A percentile compares a stretch with the other conserved stretches of the same genome.
Conservation (phyloP, 2,113 vertebrate genomes). For the Apteryx owenii region DNA sequence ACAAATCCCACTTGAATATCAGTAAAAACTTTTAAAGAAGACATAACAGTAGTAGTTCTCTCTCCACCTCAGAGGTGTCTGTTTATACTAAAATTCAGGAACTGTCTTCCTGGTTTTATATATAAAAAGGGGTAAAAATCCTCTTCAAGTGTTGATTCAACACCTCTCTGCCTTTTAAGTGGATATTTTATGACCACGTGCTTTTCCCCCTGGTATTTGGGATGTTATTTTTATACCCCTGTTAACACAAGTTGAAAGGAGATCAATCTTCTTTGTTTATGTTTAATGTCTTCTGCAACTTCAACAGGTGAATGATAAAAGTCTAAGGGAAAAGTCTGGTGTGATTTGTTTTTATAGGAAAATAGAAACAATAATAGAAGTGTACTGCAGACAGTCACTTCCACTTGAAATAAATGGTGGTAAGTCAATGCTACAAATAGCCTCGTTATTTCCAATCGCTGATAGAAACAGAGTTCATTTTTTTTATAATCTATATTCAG, state of each 20-base stretch:
- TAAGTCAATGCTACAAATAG: not conserved
- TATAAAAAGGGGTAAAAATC: not conserved
- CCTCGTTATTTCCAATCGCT: not conserved
- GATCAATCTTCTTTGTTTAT: conserved; percentile 70
- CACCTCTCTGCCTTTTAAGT: conserved; percentile 73
- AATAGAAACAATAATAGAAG: conserved; percentile 14
- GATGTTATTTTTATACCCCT: conserved; percentile 73
- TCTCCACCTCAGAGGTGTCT: not conserved
- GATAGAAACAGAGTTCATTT: not conserved
- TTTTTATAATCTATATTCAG: not conserved
- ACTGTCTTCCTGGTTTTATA: not conserved
- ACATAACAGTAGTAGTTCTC: not conserved
- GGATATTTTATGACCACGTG: conserved; percentile 61
- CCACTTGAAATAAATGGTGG: not conserved
- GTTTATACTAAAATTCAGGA: conserved; percentile 15
- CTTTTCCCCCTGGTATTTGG: conserved; percentile 16
- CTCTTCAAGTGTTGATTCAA: conserved; percentile 32
- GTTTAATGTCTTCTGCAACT: conserved; percentile 10
- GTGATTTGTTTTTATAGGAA: conserved; percentile 50
- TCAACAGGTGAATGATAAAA: conserved; percentile 70
- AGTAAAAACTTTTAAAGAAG: not conserved
- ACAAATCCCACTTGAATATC: not conserved
- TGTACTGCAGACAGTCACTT: not conserved
- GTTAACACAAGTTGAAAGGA: conserved; percentile 72
- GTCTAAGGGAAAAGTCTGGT: not conserved